Conservation (phyloP, 2,797 vertebrate species). For the Carapus acus region DNA sequence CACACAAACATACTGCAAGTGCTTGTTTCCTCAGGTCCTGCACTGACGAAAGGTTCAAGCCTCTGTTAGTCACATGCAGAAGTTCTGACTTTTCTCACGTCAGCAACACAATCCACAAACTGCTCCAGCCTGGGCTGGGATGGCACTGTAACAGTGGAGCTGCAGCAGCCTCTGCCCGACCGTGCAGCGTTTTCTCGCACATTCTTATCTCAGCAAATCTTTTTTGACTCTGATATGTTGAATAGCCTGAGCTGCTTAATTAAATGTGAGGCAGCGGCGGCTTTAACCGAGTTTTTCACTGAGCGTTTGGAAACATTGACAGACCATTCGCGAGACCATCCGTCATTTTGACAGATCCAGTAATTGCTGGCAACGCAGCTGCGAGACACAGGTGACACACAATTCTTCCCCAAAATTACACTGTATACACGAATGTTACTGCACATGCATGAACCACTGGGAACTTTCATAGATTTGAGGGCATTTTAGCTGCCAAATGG, state of each 20-base stretch:
- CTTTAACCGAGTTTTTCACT: background rate
- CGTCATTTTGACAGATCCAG: background rate
- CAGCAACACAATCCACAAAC: conserved; percentile 2
- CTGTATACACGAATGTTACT: too few relatives aligned
- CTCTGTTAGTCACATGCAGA: background rate
- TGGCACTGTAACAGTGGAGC: background rate
- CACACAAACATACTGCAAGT: background rate
- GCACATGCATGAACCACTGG: too few relatives aligned
- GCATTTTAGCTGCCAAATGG: too few relatives aligned
- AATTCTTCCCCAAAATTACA: too few relatives aligned
- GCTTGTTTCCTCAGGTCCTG: background rate
- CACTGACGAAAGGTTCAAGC: conserved; percentile 1
- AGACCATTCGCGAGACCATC: background rate
- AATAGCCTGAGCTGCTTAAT: background rate
- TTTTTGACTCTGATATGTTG: background rate
- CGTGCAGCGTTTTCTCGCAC: background rate
- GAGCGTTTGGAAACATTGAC: background rate
- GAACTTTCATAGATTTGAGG: too few relatives aligned
- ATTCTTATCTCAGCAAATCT: background rate
- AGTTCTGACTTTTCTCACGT: background rate
- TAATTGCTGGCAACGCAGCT: background rate
- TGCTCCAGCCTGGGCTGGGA: too few relatives aligned
- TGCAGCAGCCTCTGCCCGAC: background rate
- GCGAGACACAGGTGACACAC: background rate
- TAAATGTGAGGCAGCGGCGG: too few relatives aligned